phyloP scores from a whole-genome alignment of 2,888 invertebrate species.

The Dendrolimus houi region DNA sequence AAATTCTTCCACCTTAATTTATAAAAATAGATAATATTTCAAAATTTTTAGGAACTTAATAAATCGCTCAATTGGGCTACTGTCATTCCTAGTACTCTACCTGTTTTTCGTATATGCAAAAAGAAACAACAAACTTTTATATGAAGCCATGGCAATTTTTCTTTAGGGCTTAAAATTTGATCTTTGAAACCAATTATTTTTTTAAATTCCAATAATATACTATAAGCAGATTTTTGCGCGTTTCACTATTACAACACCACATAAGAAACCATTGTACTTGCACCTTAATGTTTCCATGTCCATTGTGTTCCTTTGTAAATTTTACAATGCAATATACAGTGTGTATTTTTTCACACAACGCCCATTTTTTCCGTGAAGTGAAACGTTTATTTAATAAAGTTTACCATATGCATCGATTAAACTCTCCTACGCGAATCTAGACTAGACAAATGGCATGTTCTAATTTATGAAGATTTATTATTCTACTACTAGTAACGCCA shows the following conservation, averaged over 20 bases:
- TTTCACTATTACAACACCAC: neutral
- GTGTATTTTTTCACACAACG: slow-evolving; percentile 5
- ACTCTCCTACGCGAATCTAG: neutral
- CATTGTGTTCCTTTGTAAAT: slow-evolving; percentile 21
- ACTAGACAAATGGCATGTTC: neutral
- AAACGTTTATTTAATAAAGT: neutral
- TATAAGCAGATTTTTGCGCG: neutral
- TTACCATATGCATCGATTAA: neutral
- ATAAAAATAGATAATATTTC: too few species aligned
- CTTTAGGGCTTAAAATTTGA: too few species aligned
- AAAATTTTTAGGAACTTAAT: too few species aligned
- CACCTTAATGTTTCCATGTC: slow-evolving; percentile 20
- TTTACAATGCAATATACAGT: slow-evolving; percentile 13
- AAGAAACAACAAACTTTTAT: too few species aligned
- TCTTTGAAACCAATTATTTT: too few species aligned
- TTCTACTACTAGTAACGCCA: slow-evolving; percentile 24
- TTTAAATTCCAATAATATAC: too few species aligned
- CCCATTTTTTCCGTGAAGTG: slow-evolving; percentile 3
- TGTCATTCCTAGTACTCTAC: too few species aligned
- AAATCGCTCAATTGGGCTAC: too few species aligned
- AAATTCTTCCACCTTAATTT: too few species aligned
- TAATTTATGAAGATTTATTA: neutral
- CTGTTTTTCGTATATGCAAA: too few species aligned
- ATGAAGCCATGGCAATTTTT: too few species aligned
- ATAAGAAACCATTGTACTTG: slow-evolving; percentile 1